Percentiles rank a stretch among this genome's conserved stretches.
Evolutionary conservation across 2,113 vertebrate genomes (phyloP).

Genomic region (Erythrocercus mccallii): DNA sequence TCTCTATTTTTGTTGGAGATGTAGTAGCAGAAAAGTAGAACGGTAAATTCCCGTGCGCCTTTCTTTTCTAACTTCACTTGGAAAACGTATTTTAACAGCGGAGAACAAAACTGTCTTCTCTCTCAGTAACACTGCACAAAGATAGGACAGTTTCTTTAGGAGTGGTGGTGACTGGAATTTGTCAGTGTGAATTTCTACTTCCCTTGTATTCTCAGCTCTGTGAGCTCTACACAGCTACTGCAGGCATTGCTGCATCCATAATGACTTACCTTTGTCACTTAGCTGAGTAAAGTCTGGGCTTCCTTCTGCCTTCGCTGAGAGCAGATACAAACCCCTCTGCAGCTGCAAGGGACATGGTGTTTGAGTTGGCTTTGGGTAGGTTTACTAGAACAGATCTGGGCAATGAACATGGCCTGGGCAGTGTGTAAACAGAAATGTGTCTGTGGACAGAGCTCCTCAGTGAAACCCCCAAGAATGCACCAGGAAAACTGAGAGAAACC

Average conservation of each 20-base stretch:
- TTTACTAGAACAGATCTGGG: neutral
- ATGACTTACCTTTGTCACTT: neutral
- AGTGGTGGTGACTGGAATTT: neutral
- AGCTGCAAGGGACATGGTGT: rapidly evolving
- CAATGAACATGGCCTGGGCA: rapidly evolving
- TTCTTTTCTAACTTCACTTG: neutral
- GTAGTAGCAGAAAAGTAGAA: neutral
- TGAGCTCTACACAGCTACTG: neutral
- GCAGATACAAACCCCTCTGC: neutral
- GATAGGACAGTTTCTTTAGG: neutral
- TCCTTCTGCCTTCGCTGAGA: neutral
- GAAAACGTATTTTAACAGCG: neutral
- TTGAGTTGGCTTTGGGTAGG: neutral
- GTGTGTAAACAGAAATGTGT: neutral
- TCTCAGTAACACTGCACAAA: neutral
- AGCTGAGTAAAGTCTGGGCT: neutral
- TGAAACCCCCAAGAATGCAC: neutral
- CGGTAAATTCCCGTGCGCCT: neutral
- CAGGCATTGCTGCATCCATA: neutral
- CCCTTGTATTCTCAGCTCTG: neutral
- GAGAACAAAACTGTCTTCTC: neutral
- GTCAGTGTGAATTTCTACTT: neutral
- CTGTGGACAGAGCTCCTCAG: neutral
- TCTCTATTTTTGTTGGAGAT: neutral
- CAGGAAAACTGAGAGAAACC: neutral